Conservation (phyloP, 1,140 invertebrate genomes). For the Drosophila rufa region DNA sequence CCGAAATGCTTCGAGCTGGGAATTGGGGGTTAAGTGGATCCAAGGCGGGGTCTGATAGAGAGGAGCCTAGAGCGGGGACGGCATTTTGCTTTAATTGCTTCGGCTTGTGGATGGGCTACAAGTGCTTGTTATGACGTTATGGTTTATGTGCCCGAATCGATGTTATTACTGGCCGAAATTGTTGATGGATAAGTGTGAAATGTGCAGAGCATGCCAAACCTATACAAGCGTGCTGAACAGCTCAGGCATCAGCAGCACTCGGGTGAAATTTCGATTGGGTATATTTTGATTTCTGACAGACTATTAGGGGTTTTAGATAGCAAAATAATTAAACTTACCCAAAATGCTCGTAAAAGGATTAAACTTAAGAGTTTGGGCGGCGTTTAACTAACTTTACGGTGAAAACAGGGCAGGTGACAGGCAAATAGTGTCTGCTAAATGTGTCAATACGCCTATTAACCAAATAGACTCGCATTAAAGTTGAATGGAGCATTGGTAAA, state of each 20-base stretch:
- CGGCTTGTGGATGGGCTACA: constrained; percentile 21
- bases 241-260: neutral
- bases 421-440: neutral
- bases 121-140: constrained; percentile 37
- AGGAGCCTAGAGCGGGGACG: constrained; percentile 8
- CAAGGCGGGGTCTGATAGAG: neutral
- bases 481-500: no score
- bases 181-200: constrained; percentile 52
- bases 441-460: neutral
- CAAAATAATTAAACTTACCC: neutral
- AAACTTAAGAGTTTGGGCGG: neutral
- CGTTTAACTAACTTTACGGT: neutral
- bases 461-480: neutral
- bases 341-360: no score
- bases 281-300: neutral
- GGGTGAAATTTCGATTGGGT: neutral
- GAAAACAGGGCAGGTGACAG: neutral
- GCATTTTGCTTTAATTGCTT: constrained; percentile 68
- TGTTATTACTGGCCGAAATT: constrained; percentile 41
- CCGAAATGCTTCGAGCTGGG: neutral
- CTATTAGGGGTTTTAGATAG: neutral
- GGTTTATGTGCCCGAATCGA: constrained; percentile 35
- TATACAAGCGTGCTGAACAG: neutral
- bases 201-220: neutral
- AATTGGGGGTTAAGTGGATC: neutral